A percentile compares a stretch with the other conserved stretches of the same genome.
Evolutionary conservation across 2,113 vertebrate species (phyloP).

Genomic region (Bujurquina vittata): DNA sequence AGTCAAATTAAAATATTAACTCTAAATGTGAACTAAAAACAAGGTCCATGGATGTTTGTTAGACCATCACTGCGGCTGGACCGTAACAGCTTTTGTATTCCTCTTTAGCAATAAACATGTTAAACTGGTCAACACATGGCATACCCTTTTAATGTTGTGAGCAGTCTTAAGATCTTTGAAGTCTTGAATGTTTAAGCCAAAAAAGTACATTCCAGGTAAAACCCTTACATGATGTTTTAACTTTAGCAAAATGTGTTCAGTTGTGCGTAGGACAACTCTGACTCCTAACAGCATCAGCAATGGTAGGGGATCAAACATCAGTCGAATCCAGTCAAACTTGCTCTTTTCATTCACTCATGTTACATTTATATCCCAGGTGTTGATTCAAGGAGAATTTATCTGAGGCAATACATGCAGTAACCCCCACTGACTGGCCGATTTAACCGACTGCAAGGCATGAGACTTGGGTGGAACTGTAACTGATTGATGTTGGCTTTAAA

Average conservation of each 20-base stretch:
- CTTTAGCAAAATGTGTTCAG: background rate
- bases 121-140: background rate
- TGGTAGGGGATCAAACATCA: background rate
- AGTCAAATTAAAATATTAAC: background rate
- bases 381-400: constrained; percentile 6
- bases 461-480: background rate
- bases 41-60: background rate
- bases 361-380: constrained; percentile 14
- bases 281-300: background rate
- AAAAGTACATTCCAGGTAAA: background rate
- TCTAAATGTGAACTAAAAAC: background rate
- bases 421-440: background rate
- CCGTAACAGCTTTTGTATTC: background rate
- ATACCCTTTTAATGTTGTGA: background rate
- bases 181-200: background rate
- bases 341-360: constrained; percentile 17
- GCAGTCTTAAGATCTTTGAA: background rate
- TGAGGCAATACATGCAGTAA: background rate
- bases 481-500: constrained; percentile 8
- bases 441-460: background rate
- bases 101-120: background rate
- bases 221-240: background rate
- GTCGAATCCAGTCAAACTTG: background rate
- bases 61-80: background rate
- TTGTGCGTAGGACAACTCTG: background rate